Conservation (phyloP, 2,113 vertebrate genomes). For the Ictalurus punctatus region DNA sequence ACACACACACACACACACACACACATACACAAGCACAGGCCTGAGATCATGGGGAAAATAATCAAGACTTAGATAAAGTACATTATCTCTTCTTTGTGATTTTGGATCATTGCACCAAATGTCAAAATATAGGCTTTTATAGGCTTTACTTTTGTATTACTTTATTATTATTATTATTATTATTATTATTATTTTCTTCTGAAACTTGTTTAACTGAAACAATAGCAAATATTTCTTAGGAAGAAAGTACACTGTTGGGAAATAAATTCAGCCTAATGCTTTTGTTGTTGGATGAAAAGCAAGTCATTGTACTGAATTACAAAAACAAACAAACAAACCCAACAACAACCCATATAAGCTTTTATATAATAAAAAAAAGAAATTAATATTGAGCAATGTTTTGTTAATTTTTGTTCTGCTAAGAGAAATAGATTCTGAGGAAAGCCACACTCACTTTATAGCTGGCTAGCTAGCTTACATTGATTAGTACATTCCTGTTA, state of each 20-base stretch:
- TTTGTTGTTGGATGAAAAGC: background rate
- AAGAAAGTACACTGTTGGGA: background rate
- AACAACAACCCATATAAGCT: background rate
- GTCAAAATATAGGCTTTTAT: background rate
- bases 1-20: background rate
- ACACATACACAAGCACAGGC: background rate
- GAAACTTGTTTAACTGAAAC: background rate
- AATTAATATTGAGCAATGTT: too few relatives aligned
- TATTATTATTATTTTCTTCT: background rate
- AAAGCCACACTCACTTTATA: too few relatives aligned
- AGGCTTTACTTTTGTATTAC: background rate
- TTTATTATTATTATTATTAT: background rate
- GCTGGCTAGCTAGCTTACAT: too few relatives aligned
- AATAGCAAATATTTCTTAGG: background rate
- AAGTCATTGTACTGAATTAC: background rate
- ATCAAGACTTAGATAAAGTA: background rate
- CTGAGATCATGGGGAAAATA: background rate
- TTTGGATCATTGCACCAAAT: background rate
- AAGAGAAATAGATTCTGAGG: too few relatives aligned
- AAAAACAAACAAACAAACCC: background rate
- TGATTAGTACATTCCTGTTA: too few relatives aligned
- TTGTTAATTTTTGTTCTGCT: background rate
- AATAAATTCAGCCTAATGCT: background rate
- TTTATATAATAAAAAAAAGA: background rate
- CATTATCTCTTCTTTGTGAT: background rate